Base-by-base conservation (phyloP, 2,888 invertebrate genomes). In the Lasioglossum marginatum region DNA sequence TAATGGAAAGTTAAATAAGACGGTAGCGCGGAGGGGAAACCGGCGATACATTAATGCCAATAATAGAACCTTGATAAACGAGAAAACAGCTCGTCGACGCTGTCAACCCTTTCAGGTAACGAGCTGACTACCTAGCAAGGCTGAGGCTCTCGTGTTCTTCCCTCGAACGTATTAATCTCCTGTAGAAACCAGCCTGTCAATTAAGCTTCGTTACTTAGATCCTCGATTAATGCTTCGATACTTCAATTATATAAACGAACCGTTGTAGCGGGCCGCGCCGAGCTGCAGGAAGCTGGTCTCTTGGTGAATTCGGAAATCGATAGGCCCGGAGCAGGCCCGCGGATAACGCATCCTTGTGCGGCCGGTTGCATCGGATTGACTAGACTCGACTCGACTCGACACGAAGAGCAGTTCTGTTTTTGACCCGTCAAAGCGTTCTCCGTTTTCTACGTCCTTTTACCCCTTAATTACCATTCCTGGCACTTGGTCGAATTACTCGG, bases 391-490 rank as follows among this genome's bases (percentile, higher is more conserved):
- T 52, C 52, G 23, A 52, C 57, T 43, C 66, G 77, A 71, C 52
- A 5, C 10, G 48, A 77, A 66, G 31, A 14, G n/a, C 31, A 19
- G 70, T 73, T 71, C 77, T 72, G 66, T 85, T 82, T 85, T 85
- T 80, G 31, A 81, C 16, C 75, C 34, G 63, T 83, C 86, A 83
- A 86, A 88, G 78, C 74, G 57, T 77, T 72, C 57, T 34, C 77
- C 81, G 80, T 82, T 82, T 78, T 37, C 74, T 68, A 70, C 76
- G 57, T 31, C 68, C 86, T 76, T 83, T 88, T 73, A 52, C 34
- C 75, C 81, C 79, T 87, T 87, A 89, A 88, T 89, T 87, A 82
- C 83, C 82, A 83, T 86, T 86, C 77, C 75, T 60, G 72, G 34
- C 78, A 52, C 77, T 88, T 81, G 68, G 68, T 66, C 81, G 86